A percentile compares a stretch with the other conserved stretches of the same genome.
These are phyloP conservation scores for Tineola bisselliella DNA, from an alignment of 2,888 invertebrate species.

Conservation along the genomic window DNA sequence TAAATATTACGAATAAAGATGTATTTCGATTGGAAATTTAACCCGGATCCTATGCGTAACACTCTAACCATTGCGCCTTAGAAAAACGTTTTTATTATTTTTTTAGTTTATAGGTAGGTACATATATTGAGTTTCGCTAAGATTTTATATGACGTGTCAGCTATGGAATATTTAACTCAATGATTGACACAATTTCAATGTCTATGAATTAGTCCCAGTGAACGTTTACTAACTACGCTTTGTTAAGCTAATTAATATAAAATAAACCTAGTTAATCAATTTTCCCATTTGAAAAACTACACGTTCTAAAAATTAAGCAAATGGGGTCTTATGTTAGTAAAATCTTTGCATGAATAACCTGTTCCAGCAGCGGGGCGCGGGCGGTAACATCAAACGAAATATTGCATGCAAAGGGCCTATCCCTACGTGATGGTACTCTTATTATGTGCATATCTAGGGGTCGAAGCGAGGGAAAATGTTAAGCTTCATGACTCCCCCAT, in stretches of 20 bases:
- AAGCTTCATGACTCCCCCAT: slow-evolving; percentile 21
- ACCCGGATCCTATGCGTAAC: no score
- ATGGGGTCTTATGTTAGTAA: neutral
- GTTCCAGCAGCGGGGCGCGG: slow-evolving; percentile 7
- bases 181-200: no score
- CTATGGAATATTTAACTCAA: no score
- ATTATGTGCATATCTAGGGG: slow-evolving; percentile 45
- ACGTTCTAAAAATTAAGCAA: slow-evolving; percentile 1
- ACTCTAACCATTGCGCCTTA: no score
- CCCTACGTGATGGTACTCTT: slow-evolving; percentile 39
- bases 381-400: slow-evolving; percentile 58
- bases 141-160: no score
- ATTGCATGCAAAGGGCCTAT: slow-evolving; percentile 46
- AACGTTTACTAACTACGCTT: no score
- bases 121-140: no score
- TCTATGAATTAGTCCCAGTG: no score
- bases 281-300: neutral
- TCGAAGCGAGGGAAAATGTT: slow-evolving; percentile 20
- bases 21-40: no score
- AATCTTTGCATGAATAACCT: slow-evolving; percentile 8
- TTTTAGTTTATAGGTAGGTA: no score
- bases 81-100: no score
- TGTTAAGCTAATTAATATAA: neutral
- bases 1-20: no score
- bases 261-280: neutral